A percentile compares a stretch with the other conserved stretches of the same genome.
Conservation (phyloP, 2,797 vertebrate genomes). For the Rallus crepitans region DNA sequence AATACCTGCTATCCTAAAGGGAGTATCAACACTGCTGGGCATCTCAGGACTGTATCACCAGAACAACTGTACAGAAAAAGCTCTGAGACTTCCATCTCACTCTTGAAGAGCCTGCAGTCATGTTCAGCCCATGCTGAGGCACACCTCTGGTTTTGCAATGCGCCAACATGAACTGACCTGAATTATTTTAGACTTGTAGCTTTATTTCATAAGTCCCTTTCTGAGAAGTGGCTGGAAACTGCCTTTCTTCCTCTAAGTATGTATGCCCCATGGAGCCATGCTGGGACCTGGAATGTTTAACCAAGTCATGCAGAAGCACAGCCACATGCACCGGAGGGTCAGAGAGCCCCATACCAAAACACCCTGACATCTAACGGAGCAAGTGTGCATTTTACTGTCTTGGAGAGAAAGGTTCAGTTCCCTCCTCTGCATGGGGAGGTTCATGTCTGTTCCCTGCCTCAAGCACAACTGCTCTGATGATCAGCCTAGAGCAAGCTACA, state of each 20-base stretch:
- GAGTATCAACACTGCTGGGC: not conserved
- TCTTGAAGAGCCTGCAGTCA: not conserved
- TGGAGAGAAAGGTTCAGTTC: not conserved
- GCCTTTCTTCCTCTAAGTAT: not conserved
- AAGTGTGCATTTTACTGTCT: not conserved
- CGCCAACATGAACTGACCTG: not conserved
- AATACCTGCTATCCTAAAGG: not conserved
- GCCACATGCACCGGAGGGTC: not conserved
- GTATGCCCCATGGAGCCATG: not conserved
- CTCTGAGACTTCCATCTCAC: not conserved
- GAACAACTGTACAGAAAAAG: not conserved
- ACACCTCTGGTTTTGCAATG: not conserved
- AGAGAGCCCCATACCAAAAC: not conserved
- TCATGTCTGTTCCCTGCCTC: not conserved
- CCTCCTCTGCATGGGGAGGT: not conserved
- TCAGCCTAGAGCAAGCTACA: not conserved
- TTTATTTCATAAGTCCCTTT: not conserved
- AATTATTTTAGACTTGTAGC: not conserved
- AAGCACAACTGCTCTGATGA: not conserved
- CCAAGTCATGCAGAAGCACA: not conserved
- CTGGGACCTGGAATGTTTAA: not conserved
- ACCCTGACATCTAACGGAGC: not conserved
- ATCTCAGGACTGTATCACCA: not conserved
- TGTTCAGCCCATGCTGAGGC: not conserved
- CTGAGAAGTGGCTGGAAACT: not conserved